Base-by-base conservation (phyloP, 2,113 vertebrate species). In the Arvicanthis niloticus region DNA sequence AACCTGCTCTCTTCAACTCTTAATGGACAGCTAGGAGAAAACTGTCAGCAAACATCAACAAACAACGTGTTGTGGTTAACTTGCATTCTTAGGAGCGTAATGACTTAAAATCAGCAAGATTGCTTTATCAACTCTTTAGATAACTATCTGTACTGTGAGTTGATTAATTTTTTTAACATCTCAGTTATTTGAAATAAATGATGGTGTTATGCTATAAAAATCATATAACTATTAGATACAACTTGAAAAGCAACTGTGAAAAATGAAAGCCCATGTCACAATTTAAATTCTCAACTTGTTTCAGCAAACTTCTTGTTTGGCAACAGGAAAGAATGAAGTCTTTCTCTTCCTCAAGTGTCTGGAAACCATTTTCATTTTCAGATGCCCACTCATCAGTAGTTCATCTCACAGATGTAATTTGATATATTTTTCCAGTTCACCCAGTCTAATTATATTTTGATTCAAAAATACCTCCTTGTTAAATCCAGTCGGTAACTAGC, bases 231-330 rank as follows among this genome's bases (percentile, higher is more conserved):
- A 87, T 65, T 29, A 86, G 87, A 92, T 82, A 51, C 72, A 97
- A 82, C 75, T 97, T 96, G 5, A 92, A 96, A 93, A 40, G 93
- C 42, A 94, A 72, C 31, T 78, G 70, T 96, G 90, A 97, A 88
- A 96, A 95, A 93, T 56, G 53, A 84, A 97, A 95, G 96, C 91
- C 82, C 89, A 92, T 96, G 91, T 97, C 89, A 94, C 92, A 92
- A 97, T 76, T 95, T 90, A 97, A 96, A 97, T 93, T 96, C 81
- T 96, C 21, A 94, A 93, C 82, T 92, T 97, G 81, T 96, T 97
- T 95, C 80, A 72, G 67, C 91, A 97, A 97, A 98, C 95, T 97
- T 97, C 95, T 93, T 91, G 85, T 97, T 97, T 95, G 80, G 85
- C 93, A 98, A 95, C 72, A 93, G 81, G 90, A 96, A 97, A 97